These are phyloP conservation scores for Idaea aversata DNA, from an alignment of 2,888 invertebrate species.

Conservation along the genomic window DNA sequence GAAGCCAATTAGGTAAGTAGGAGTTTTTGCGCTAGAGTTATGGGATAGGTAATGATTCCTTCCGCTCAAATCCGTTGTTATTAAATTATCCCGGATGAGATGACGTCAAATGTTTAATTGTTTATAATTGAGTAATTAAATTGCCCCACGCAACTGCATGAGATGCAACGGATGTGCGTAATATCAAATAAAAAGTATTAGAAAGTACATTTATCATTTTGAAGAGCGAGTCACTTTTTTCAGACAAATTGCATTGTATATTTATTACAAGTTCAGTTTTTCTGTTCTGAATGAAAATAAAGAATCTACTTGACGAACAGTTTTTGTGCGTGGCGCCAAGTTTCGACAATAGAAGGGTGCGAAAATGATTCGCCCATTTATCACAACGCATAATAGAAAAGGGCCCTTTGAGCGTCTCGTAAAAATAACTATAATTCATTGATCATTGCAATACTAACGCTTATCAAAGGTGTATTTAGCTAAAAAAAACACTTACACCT, in stretches of 20 bases:
- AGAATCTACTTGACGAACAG: neutral
- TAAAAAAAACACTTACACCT: too few relatives aligned
- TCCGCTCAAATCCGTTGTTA: slow-evolving; percentile 31
- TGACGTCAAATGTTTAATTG: slow-evolving; percentile 46
- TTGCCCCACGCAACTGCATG: slow-evolving; percentile 63
- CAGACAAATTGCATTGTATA: neutral
- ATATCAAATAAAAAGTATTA: slow-evolving; percentile 46
- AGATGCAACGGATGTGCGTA: slow-evolving; percentile 68
- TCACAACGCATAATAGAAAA: too few relatives aligned
- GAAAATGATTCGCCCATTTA: neutral
- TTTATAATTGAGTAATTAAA: slow-evolving; percentile 61
- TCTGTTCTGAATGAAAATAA: neutral
- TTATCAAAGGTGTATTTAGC: neutral
- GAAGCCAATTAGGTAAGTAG: neutral
- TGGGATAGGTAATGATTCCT: slow-evolving; percentile 7
- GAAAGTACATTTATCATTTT: slow-evolving; percentile 19
- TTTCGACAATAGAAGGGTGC: neutral
- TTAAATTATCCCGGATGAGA: slow-evolving; percentile 28
- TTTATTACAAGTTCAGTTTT: neutral
- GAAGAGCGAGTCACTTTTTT: slow-evolving; percentile 5
- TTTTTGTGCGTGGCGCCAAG: neutral
- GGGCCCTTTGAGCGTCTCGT: too few relatives aligned
- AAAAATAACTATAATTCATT: too few relatives aligned
- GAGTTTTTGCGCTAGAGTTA: slow-evolving; percentile 10
- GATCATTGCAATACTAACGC: neutral